These are phyloP conservation scores for Leptogaster cylindrica DNA, from an alignment of 2,888 invertebrate species.

Conservation along the genomic window DNA sequence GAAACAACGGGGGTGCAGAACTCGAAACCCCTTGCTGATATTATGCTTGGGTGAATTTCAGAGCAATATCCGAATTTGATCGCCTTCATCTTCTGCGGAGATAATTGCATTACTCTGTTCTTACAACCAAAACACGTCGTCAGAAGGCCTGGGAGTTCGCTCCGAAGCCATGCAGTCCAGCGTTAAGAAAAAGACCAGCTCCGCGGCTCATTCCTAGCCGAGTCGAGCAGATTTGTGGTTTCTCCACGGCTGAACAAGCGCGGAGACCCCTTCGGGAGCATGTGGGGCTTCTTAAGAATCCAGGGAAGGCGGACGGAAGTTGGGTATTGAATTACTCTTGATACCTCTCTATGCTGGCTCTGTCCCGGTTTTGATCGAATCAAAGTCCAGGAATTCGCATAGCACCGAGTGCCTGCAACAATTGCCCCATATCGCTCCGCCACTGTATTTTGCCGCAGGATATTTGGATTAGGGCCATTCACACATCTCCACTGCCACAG, in stretches of 20 bases:
- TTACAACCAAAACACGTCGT: too few species aligned
- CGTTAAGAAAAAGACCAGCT: too few species aligned
- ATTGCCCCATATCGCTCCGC: background rate
- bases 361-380: conserved; percentile 24
- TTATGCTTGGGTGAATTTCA: too few species aligned
- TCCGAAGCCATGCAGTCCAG: too few species aligned
- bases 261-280: background rate
- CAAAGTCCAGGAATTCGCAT: conserved; percentile 9
- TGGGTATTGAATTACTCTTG: conserved; percentile 19
- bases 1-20: too few species aligned
- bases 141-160: too few species aligned
- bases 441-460: background rate
- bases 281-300: conserved; percentile 21
- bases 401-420: background rate
- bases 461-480: background rate
- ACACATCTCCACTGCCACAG: background rate
- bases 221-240: conserved; percentile 14
- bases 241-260: conserved; percentile 7
- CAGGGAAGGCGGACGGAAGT: conserved; percentile 20
- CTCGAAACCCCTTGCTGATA: too few species aligned
- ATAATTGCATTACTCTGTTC: too few species aligned
- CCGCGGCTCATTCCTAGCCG: too few species aligned
- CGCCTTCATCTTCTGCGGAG: too few species aligned
- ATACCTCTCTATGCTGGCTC: conserved; percentile 3
- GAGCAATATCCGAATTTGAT: too few species aligned